Evolutionary conservation across 2,797 vertebrate genomes (phyloP), one percentile per base, ranked within the genome.

Genomic region (Synaphobranchus kaupii): DNA sequence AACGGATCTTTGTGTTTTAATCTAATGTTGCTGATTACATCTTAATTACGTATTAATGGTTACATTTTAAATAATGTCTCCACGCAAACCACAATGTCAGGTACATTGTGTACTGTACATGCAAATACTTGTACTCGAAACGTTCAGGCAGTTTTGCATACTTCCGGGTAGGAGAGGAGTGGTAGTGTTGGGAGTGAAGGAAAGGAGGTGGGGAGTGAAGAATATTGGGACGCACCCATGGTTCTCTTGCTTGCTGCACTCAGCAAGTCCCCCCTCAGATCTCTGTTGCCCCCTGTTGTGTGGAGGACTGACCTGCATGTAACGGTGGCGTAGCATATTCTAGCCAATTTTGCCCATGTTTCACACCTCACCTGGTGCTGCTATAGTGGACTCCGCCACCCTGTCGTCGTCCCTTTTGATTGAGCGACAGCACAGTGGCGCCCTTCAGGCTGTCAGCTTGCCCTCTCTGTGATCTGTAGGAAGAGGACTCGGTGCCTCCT

Each of bases 401-500:
- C 54, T 17, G 54, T 20, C 28, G 22, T 9, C n/a, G 60, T 25
- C 60, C 25, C 81, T 47, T 47, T 39, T 66, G 68, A 66, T 52
- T 85, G 68, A 34, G 9, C n/a, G 86, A 86, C 88, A 83, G 88
- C 17, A 22, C 39, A 78, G 73, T 25, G 73, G 34, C 34, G 10
- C 44, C 15, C 47, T 50, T 44, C 78, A 48, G 44, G 44, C 63
- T 22, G 10, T 84, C 34, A 94, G 97, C 95, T 96, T 97, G 92
- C 97, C 96, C 96, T 97, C 47, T 58, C 94, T 96, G 96, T 87
- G 48, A 97, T 97, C 97, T 96, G 95, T 96, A 99, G 98, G 98
- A 97, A 95, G 97, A 98, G 95, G 98, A 98, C 96, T 96, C 95
- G 87, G 97, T 96, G 92, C 98, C 98, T 96, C 98, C 98, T 89